A percentile compares a stretch with the other conserved stretches of the same genome.
Evolutionary conservation across 2,888 invertebrate species (phyloP).

Genomic region (Eudemis profundana): DNA sequence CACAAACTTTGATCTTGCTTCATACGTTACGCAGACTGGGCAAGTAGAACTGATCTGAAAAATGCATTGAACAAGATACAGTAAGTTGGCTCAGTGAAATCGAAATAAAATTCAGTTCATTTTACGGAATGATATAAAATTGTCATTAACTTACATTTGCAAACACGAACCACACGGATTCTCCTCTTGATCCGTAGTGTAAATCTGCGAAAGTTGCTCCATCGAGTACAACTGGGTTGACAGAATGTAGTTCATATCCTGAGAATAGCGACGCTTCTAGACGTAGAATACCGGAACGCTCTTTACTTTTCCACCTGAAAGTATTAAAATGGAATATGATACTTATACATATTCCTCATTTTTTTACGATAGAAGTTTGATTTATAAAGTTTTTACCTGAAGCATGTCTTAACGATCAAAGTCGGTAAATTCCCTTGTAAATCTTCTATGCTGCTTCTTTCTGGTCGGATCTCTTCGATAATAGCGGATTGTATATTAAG

Average conservation of each 20-base stretch:
- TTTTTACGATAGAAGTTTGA: slow-evolving; percentile 3
- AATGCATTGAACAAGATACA: slow-evolving; percentile 16
- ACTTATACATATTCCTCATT: too few relatives aligned
- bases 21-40: slow-evolving; percentile 87
- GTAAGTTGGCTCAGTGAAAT: background rate
- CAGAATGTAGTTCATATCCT: slow-evolving; percentile 86
- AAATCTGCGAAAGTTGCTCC: slow-evolving; percentile 85
- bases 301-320: slow-evolving; percentile 86
- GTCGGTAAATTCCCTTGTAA: slow-evolving; percentile 87
- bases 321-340: slow-evolving; percentile 46
- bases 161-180: slow-evolving; percentile 88
- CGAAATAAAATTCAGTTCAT: background rate
- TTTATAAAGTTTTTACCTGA: slow-evolving; percentile 74
- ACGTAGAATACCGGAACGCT: slow-evolving; percentile 86
- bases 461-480: slow-evolving; percentile 87
- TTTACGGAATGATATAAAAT: background rate
- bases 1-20: slow-evolving; percentile 85
- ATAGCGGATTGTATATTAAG: slow-evolving; percentile 87
- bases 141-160: slow-evolving; percentile 83
- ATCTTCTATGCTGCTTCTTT: slow-evolving; percentile 87
- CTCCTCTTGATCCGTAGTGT: slow-evolving; percentile 86
- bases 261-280: slow-evolving; percentile 87
- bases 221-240: slow-evolving; percentile 82
- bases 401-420: slow-evolving; percentile 87
- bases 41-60: slow-evolving; percentile 85